These are phyloP conservation scores for Percina caprodes DNA, from an alignment of 2,113 vertebrate genomes.

Conservation along the genomic window DNA sequence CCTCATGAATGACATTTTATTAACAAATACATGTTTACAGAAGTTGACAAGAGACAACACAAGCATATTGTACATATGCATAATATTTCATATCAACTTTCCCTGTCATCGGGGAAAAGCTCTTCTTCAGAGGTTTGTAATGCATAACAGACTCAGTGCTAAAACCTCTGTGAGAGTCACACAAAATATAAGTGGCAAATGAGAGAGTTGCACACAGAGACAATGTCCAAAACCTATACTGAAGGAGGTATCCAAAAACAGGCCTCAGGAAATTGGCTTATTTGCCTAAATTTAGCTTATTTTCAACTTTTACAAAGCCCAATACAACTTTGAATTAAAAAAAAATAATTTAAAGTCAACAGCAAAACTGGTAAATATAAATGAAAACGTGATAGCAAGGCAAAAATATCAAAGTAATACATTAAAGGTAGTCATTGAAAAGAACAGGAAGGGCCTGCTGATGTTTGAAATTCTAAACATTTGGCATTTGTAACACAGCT, in stretches of 20 bases:
- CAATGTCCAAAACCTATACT: not conserved
- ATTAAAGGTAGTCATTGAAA: not conserved
- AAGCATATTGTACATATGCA: not conserved
- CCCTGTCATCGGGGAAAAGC: not conserved
- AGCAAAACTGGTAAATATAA: not conserved
- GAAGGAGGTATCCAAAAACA: conserved; percentile 3
- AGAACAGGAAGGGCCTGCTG: not conserved
- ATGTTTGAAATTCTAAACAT: not conserved
- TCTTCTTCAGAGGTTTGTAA: conserved; percentile 4
- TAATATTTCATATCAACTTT: conserved; percentile 13
- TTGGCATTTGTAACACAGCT: not conserved
- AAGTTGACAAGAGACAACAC: not conserved
- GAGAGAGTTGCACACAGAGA: not conserved
- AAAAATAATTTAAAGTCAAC: not conserved
- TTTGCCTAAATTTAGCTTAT: not conserved
- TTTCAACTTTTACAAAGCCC: not conserved
- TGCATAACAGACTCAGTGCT: conserved; percentile 7
- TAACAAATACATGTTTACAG: conserved; percentile 18
- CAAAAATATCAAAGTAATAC: not conserved
- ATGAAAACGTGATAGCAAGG: not conserved
- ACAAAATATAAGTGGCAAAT: not conserved
- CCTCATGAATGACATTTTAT: conserved; percentile 24
- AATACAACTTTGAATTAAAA: not conserved
- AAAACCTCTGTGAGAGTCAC: conserved; percentile 20
- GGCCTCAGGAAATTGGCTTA: not conserved